Conservation (phyloP, 2,113 vertebrate genomes). For the Phaethornis superciliosus region DNA sequence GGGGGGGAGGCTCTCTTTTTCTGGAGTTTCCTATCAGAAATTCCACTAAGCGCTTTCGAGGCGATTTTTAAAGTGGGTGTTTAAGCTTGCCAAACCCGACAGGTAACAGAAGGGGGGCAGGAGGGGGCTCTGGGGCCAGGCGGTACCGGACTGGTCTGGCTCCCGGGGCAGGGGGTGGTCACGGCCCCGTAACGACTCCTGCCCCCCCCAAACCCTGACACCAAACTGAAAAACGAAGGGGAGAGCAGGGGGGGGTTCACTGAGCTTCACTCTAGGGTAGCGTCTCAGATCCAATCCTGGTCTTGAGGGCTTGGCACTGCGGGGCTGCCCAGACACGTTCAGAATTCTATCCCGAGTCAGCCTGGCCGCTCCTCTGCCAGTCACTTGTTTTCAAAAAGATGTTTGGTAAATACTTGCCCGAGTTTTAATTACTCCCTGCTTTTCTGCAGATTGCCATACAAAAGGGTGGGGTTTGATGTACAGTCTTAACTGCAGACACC, state of each 20-base stretch:
- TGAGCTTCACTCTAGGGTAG: fast-evolving
- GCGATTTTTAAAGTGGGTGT: not conserved
- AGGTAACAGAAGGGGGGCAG: too few species aligned
- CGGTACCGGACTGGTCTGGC: too few species aligned
- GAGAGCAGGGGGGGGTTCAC: too few species aligned
- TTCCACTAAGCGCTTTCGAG: not conserved
- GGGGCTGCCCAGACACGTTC: fast-evolving
- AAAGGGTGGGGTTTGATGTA: not conserved
- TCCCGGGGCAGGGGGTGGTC: too few species aligned
- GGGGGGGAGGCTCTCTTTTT: not conserved
- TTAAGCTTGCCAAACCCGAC: not conserved
- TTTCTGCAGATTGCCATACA: not conserved
- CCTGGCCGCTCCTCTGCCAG: fast-evolving
- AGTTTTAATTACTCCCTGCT: not conserved
- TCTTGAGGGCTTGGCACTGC: not conserved
- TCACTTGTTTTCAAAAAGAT: not conserved
- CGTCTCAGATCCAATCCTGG: fast-evolving
- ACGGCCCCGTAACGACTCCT: not conserved
- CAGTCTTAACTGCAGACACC: not conserved
- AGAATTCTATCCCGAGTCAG: not conserved
- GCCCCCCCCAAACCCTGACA: not conserved
- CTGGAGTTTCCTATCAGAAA: fast-evolving
- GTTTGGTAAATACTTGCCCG: not conserved
- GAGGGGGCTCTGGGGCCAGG: too few species aligned
- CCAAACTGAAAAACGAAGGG: fast-evolving